Percentiles rank a stretch among this genome's conserved stretches.
These are phyloP conservation scores for Cherax destructor DNA, from an alignment of 1,140 invertebrate genomes.

Conservation along the genomic window DNA sequence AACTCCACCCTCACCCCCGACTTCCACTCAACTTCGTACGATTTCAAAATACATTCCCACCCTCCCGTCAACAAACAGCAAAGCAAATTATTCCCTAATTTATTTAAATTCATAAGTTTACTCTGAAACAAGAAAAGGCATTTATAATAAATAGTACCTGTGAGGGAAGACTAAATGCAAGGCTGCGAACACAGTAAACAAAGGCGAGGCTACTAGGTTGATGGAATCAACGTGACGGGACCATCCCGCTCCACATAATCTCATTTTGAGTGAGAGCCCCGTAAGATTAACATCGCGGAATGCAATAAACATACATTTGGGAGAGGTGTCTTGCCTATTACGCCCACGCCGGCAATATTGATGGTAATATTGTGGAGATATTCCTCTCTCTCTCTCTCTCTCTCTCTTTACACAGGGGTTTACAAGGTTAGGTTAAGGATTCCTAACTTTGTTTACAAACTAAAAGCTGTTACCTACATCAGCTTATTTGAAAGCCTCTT, in stretches of 20 bases:
- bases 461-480: too few relatives aligned
- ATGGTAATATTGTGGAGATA: conserved; percentile 13
- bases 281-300: conserved; percentile 37
- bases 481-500: too few relatives aligned
- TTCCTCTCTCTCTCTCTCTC: neutral
- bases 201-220: too few relatives aligned
- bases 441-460: too few relatives aligned
- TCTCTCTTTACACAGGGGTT: neutral
- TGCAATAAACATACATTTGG: conserved; percentile 37
- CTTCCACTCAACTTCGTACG: conserved; percentile 27
- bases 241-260: neutral
- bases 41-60: conserved; percentile 36
- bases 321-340: neutral
- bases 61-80: neutral
- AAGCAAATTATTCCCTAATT: neutral
- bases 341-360: neutral
- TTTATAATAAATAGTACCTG: too few relatives aligned
- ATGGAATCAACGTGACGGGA: neutral
- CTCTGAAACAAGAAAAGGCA: too few relatives aligned
- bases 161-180: too few relatives aligned
- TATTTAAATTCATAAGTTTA: too few relatives aligned
- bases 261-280: conserved; percentile 7
- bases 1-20: neutral
- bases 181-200: too few relatives aligned
- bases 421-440: too few relatives aligned